Conservation (phyloP, 2,888 invertebrate genomes). For the Saturnia japonica region DNA sequence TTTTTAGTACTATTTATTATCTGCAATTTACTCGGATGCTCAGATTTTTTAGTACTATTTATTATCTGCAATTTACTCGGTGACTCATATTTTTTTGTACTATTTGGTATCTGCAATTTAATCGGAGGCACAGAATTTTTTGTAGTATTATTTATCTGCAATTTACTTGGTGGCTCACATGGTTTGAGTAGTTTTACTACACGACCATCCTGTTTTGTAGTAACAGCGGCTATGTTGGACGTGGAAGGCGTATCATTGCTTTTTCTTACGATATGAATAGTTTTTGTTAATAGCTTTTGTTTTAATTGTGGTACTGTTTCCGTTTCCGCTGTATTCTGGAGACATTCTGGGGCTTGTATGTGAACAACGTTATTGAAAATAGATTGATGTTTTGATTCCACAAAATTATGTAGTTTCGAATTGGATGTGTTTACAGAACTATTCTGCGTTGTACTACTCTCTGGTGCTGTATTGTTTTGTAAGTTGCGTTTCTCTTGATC, state of each 20-base stretch:
- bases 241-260: not conserved
- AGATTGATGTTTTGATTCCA: not conserved
- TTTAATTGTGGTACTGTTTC: not conserved
- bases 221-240: not conserved
- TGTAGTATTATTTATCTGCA: not conserved
- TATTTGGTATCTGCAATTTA: not conserved
- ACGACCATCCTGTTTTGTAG: not conserved
- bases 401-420: not conserved
- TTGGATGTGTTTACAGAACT: not conserved
- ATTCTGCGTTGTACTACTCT: not conserved
- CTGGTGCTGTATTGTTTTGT: not conserved
- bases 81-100: not conserved
- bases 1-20: not conserved
- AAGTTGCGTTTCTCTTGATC: not conserved
- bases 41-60: not conserved
- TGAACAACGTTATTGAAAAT: not conserved
- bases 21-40: not conserved
- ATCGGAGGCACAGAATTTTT: not conserved
- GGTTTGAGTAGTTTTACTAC: not conserved
- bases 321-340: not conserved
- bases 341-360: not conserved
- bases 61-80: not conserved
- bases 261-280: not conserved
- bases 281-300: not conserved
- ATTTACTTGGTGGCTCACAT: not conserved